phyloP scores from a whole-genome alignment of 2,797 vertebrate genomes.

The Myotis vivesi region DNA sequence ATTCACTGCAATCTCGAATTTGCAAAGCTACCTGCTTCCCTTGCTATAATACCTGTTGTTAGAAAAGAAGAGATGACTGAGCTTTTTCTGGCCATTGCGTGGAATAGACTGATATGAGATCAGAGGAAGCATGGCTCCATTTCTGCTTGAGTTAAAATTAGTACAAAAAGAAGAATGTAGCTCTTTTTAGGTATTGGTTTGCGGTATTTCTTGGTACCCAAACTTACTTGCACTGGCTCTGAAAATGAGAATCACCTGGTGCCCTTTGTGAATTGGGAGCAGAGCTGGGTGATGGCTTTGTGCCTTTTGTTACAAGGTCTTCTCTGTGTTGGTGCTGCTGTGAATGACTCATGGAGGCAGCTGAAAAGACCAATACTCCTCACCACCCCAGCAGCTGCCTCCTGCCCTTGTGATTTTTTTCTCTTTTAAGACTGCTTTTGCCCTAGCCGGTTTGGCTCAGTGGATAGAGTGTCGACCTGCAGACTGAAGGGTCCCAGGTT shows the following conservation, averaged over 20 bases:
- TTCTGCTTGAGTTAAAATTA: slow-evolving; percentile 42
- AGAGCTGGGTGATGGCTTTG: neutral
- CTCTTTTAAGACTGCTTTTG: slow-evolving; percentile 7
- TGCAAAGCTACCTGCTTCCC: neutral
- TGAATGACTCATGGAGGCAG: neutral
- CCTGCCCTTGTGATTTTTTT: neutral
- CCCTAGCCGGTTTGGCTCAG: too few relatives aligned
- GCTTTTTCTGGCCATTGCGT: neutral
- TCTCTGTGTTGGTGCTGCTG: neutral
- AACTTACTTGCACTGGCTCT: neutral
- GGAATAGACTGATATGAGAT: neutral
- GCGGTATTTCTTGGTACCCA: neutral
- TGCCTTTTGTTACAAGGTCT: neutral
- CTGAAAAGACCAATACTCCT: neutral
- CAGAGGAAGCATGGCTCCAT: neutral
- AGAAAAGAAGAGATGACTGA: neutral
- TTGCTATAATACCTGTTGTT: neutral
- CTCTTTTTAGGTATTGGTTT: slow-evolving; percentile 2
- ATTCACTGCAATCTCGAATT: neutral
- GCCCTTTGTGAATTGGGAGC: neutral
- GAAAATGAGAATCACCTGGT: neutral
- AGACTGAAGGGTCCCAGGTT: too few relatives aligned
- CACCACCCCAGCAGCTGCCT: neutral
- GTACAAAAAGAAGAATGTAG: neutral
- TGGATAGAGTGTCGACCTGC: too few relatives aligned